phyloP scores from a whole-genome alignment of 2,797 vertebrate genomes.

The Alectoris magna region DNA sequence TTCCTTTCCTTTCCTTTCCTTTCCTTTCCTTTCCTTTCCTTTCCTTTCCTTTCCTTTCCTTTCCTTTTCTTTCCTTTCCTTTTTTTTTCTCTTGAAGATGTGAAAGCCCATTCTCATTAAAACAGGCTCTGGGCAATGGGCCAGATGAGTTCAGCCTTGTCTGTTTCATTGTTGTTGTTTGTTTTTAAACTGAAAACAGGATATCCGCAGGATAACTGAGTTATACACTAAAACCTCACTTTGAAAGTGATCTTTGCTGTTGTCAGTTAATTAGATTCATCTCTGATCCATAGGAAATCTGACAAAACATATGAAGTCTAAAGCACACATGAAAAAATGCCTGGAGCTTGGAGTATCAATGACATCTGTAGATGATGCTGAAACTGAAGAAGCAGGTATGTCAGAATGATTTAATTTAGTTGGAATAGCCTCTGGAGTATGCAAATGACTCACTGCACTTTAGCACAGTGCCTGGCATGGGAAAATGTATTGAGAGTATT shows the following conservation, averaged over 20 bases:
- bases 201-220: neutral
- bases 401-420: constrained; percentile 48
- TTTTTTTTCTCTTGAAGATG: neutral
- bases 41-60: neutral
- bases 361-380: constrained; percentile 93
- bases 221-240: neutral
- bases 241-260: neutral
- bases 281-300: constrained; percentile 88
- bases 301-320: constrained; percentile 99
- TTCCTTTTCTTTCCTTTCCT: neutral
- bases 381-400: constrained; percentile 93
- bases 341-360: constrained; percentile 96
- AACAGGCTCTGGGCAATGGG: neutral
- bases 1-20: neutral
- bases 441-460: constrained; percentile 56
- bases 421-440: constrained; percentile 9
- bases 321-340: constrained; percentile 99
- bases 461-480: neutral
- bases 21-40: neutral
- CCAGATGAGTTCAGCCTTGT: constrained; percentile 1
- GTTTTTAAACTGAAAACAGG: neutral
- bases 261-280: constrained; percentile 36
- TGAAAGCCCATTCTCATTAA: neutral
- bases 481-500: constrained; percentile 39
- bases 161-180: neutral